Percentiles rank a stretch among this genome's conserved stretches.
Evolutionary conservation across 2,797 vertebrate genomes (phyloP).

Genomic region (Prunella strophiata): DNA sequence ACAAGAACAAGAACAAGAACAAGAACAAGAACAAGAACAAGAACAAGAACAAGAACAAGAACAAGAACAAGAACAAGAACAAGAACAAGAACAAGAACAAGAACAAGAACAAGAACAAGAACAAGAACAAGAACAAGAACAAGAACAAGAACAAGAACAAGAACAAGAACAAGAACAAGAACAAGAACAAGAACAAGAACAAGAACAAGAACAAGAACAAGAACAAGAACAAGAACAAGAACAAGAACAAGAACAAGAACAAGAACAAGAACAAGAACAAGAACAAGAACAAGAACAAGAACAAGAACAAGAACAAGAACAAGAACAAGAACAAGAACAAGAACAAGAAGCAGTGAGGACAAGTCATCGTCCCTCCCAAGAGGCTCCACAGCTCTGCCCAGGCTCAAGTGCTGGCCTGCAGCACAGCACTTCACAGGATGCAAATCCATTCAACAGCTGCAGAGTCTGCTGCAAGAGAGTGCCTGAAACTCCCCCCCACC

Average conservation of each 20-base stretch:
- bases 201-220: not conserved
- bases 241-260: not conserved
- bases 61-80: too few relatives aligned
- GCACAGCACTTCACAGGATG: not conserved
- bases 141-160: too few relatives aligned
- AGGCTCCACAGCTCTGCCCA: not conserved
- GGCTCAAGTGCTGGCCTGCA: not conserved
- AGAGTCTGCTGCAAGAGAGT: not conserved
- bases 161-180: not conserved
- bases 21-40: not conserved
- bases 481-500: not conserved
- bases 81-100: too few relatives aligned
- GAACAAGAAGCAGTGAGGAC: not conserved
- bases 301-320: too few relatives aligned
- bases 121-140: too few relatives aligned
- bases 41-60: not conserved
- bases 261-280: not conserved
- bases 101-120: too few relatives aligned
- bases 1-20: too few relatives aligned
- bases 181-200: not conserved
- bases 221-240: too few relatives aligned
- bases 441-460: not conserved
- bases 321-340: not conserved
- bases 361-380: rapidly evolving
- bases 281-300: too few relatives aligned